Conservation (phyloP, 2,888 invertebrate species). For the Rhingia campestris region DNA sequence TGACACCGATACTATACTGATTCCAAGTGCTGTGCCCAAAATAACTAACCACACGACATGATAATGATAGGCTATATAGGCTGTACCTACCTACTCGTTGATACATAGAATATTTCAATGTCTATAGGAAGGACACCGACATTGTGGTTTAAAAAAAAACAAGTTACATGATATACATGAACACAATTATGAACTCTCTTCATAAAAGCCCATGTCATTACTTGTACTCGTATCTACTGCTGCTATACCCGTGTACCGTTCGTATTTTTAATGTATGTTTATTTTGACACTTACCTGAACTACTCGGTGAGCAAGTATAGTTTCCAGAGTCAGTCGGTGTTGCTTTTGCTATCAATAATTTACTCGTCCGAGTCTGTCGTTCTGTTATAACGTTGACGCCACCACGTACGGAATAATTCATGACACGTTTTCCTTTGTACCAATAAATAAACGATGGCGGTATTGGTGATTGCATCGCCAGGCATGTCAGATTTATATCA, state of each 20-base stretch:
- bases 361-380: constrained; percentile 92
- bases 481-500: constrained; percentile 96
- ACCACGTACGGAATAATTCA: constrained; percentile 93
- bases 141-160: constrained; percentile 15
- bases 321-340: constrained; percentile 93
- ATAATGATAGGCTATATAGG: constrained; percentile 28
- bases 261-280: constrained; percentile 19
- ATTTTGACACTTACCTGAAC: constrained; percentile 84
- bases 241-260: background rate
- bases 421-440: constrained; percentile 92
- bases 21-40: background rate
- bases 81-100: background rate
- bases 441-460: constrained; percentile 91
- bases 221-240: background rate
- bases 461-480: constrained; percentile 89
- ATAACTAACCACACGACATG: background rate
- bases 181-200: background rate
- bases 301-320: constrained; percentile 93
- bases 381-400: constrained; percentile 95
- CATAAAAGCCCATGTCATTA: constrained; percentile 34
- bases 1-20: background rate
- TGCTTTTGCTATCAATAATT: constrained; percentile 93
- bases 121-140: constrained; percentile 33
- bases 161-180: background rate
- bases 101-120: constrained; percentile 38